Conservation (phyloP, 2,888 invertebrate species). For the Heliconius sara region DNA sequence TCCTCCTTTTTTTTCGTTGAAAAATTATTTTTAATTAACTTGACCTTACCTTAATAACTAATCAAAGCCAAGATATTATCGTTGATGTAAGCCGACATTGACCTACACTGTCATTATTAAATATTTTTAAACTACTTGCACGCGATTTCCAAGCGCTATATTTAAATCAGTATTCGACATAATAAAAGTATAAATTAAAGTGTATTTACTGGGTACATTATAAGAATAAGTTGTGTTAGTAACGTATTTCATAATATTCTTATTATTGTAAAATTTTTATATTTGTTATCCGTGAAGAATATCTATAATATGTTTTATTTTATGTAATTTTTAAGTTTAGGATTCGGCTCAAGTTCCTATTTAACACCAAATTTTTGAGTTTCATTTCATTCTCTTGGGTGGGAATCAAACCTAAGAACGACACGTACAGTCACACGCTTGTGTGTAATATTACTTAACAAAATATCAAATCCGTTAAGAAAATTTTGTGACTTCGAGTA, state of each 20-base stretch:
- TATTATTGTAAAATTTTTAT: neutral
- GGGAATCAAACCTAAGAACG: too few relatives aligned
- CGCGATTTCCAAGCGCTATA: constrained; percentile 10
- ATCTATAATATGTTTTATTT: too few relatives aligned
- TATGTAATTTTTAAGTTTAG: too few relatives aligned
- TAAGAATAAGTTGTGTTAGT: neutral
- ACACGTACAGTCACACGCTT: too few relatives aligned
- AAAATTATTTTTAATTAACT: neutral
- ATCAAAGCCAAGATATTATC: constrained; percentile 20
- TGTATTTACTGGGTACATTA: neutral
- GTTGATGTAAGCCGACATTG: constrained; percentile 36
- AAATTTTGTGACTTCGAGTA: too few relatives aligned
- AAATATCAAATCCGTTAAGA: too few relatives aligned
- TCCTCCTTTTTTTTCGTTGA: neutral
- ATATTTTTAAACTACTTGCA: constrained; percentile 10
- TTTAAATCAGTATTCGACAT: constrained; percentile 1
- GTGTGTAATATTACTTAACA: too few relatives aligned
- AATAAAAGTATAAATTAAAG: neutral
- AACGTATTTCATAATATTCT: neutral
- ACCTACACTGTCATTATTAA: constrained; percentile 29
- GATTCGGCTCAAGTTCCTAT: too few relatives aligned
- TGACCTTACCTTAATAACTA: constrained; percentile 20
- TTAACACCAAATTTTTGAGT: too few relatives aligned
- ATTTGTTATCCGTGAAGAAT: neutral
- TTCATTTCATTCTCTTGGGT: too few relatives aligned